Base-by-base conservation (phyloP, 2,797 vertebrate genomes). In the Tragopan temminckii region DNA sequence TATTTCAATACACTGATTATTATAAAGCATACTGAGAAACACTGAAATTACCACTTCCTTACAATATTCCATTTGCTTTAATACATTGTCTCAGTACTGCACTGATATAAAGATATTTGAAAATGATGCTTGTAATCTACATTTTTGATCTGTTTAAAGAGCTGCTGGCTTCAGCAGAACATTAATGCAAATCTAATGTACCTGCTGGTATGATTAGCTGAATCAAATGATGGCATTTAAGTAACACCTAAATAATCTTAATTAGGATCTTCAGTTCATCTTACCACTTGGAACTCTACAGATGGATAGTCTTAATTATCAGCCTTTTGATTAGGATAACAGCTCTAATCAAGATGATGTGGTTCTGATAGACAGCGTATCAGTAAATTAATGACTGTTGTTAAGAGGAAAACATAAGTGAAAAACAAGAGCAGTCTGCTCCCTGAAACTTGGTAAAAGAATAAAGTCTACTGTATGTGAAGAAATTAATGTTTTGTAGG, bases 311-410 rank as follows among this genome's bases (percentile, higher is more conserved):
- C 97, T 98, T 98, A 98, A 98, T 98, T 98, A 98, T 98, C 97
- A 98, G 96, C 96, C 97, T 98, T 98, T 98, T 98, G 98, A 98
- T 98, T 98, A 98, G 96, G 98, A 98, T 98, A 98, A 98, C 98
- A 98, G 97, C 97, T 97, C 97, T 98, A 98, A 98, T 98, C 98
- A 98, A 97, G 98, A 97, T 97, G 97, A 98, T 97, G 97, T 96
- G 94, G 96, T 97, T 94, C 97, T 98, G 98, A 98, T 97, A 98
- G 97, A 98, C 97, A 98, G 97, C 95, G 31, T 98, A 98, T 98
- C 98, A 98, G 96, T 98, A 98, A 97, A 98, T 98, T 98, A 98
- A 98, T 98, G 96, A 97, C 96, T 98, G 94, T 95, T 96, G 97
- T 98, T 97, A 96, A 97, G 89, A 88, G 81, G 91, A 89, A 94